phyloP scores from a whole-genome alignment of 2,888 invertebrate species.

The Stenodema calcarata region DNA sequence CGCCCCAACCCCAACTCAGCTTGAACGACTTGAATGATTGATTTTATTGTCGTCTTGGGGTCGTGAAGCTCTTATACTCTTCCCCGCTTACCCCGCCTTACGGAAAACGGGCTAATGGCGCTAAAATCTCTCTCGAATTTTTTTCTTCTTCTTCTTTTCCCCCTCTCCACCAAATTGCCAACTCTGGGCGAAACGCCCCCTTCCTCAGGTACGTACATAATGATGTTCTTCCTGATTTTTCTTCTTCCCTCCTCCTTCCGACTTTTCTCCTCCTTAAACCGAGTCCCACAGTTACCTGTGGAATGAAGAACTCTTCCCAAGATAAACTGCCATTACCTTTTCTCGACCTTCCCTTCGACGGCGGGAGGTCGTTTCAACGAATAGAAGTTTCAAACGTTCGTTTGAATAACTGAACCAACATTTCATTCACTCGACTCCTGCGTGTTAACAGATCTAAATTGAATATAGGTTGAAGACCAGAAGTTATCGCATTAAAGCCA shows the following conservation, averaged over 20 bases:
- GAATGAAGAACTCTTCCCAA: slow-evolving; percentile 31
- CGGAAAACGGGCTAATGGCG: slow-evolving; percentile 17
- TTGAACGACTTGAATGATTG: slow-evolving; percentile 9
- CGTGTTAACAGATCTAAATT: no score
- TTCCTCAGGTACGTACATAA: background rate
- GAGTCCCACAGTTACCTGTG: background rate
- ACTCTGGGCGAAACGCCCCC: background rate
- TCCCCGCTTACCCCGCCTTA: background rate
- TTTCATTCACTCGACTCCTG: background rate
- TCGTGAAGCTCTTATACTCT: background rate
- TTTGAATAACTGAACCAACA: background rate
- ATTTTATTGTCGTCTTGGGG: slow-evolving; percentile 32
- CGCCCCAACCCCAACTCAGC: background rate
- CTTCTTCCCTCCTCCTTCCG: background rate
- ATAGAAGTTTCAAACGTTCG: background rate
- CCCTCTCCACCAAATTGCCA: slow-evolving; percentile 15
- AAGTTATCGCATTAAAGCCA: no score
- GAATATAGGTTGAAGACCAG: no score
- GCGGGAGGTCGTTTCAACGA: background rate
- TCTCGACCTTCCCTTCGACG: background rate
- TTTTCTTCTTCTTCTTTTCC: background rate
- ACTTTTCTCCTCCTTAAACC: background rate
- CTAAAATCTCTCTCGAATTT: background rate
- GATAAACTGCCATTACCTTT: slow-evolving; percentile 31
- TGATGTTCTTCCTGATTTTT: background rate